These are phyloP conservation scores for Ditylenchus dipsaci DNA, from an alignment of 1,140 invertebrate species.

Conservation along the genomic window DNA sequence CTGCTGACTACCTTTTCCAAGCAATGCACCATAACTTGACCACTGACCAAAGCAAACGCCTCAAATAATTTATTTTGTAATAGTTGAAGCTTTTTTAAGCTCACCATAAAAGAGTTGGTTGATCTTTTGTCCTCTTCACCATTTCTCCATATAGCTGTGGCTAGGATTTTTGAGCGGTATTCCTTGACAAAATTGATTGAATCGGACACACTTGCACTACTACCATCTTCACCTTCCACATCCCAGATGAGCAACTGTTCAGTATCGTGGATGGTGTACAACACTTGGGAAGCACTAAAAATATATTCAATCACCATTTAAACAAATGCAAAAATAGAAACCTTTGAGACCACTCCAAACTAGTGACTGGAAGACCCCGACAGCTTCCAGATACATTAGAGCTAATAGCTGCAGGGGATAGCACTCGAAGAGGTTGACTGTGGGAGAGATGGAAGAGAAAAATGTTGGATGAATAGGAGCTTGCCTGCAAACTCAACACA, in stretches of 20 bases:
- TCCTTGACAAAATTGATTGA: background rate
- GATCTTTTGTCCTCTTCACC: background rate
- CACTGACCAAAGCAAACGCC: background rate
- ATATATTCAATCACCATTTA: background rate
- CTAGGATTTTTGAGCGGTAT: background rate
- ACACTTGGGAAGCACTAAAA: background rate
- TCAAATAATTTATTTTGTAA: background rate
- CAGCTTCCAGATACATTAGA: background rate
- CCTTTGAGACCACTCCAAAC: background rate
- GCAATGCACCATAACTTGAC: background rate
- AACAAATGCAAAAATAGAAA: background rate
- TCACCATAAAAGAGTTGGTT: background rate
- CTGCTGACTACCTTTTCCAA: background rate
- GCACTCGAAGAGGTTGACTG: background rate
- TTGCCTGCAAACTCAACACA: background rate
- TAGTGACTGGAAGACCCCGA: background rate
- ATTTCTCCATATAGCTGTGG: background rate
- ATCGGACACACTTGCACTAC: background rate
- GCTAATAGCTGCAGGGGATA: background rate
- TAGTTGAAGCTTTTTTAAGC: background rate
- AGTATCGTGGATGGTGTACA: background rate
- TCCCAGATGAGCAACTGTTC: background rate
- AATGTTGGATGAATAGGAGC: background rate
- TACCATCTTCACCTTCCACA: background rate
- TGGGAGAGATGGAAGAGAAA: background rate